phyloP scores from a whole-genome alignment of 2,797 vertebrate genomes.

The Megalops cyprinoides region DNA sequence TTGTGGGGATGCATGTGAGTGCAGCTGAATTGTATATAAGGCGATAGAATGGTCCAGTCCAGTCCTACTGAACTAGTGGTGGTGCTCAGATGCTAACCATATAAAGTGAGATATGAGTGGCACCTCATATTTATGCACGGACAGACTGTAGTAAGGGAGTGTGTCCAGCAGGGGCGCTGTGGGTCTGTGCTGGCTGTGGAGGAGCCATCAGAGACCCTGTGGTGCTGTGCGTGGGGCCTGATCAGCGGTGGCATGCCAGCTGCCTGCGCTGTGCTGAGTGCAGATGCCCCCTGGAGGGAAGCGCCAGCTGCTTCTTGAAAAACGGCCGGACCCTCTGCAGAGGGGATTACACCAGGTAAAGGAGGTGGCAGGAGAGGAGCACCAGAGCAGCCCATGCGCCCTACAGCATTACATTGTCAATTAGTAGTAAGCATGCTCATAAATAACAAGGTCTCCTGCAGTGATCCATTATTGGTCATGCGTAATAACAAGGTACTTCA shows the following conservation, averaged over 20 bases:
- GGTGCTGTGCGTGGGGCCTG: constrained; percentile 10
- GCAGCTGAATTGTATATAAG: neutral
- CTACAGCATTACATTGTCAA: no score
- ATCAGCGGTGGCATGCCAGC: constrained; percentile 28
- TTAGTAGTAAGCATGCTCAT: no score
- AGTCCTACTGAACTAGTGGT: neutral
- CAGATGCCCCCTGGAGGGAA: constrained; percentile 9
- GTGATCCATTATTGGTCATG: no score
- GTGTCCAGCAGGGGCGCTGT: constrained; percentile 30
- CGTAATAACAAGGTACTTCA: no score
- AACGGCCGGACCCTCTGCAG: neutral
- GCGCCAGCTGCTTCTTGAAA: constrained; percentile 30
- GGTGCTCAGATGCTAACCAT: neutral
- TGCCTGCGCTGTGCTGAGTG: constrained; percentile 28
- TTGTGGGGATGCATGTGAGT: neutral
- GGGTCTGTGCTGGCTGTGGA: constrained; percentile 24
- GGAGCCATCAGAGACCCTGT: constrained; percentile 25
- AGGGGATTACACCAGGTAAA: constrained; percentile 24
- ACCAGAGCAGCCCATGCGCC: no score
- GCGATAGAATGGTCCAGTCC: neutral
- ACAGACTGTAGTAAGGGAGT: constrained; percentile 11
- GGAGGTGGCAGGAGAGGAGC: neutral
- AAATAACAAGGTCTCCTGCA: no score
- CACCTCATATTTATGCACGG: neutral
- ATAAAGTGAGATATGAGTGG: neutral